Evolutionary conservation across 1,140 invertebrate species (phyloP).

Genomic region (Drosophila kepulauana): DNA sequence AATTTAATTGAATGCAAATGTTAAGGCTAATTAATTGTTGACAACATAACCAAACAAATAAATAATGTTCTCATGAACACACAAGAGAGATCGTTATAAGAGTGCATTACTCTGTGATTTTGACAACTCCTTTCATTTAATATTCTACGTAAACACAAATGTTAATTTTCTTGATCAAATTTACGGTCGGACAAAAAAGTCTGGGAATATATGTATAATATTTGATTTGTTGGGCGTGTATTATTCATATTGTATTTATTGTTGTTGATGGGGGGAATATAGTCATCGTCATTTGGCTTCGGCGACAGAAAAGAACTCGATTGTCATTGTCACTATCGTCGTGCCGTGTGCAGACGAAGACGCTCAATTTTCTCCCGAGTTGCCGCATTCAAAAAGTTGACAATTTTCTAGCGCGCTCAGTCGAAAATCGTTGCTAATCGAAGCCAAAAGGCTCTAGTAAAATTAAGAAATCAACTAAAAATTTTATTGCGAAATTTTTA

Average conservation of each 20-base stretch:
- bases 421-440: slow-evolving; percentile 83
- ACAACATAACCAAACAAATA: slow-evolving; percentile 32
- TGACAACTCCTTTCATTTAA: slow-evolving; percentile 9
- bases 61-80: not conserved
- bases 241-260: slow-evolving; percentile 26
- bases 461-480: slow-evolving; percentile 65
- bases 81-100: not conserved
- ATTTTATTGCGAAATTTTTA: slow-evolving; percentile 60
- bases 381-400: slow-evolving; percentile 50
- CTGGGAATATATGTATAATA: slow-evolving; percentile 3
- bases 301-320: slow-evolving; percentile 55
- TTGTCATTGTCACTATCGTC: slow-evolving; percentile 48
- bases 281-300: slow-evolving; percentile 64
- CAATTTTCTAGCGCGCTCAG: slow-evolving; percentile 70
- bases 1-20: slow-evolving; percentile 80
- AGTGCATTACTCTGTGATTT: slow-evolving; percentile 14
- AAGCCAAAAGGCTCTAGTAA: slow-evolving; percentile 65
- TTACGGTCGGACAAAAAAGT: not conserved
- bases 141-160: slow-evolving; percentile 14
- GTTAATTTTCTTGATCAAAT: not conserved
- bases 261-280: slow-evolving; percentile 43
- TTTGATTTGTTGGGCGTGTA: slow-evolving; percentile 53
- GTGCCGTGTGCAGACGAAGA: slow-evolving; percentile 77
- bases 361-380: slow-evolving; percentile 40
- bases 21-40: slow-evolving; percentile 66